Percentiles rank a stretch among this genome's conserved stretches.
Conservation (phyloP, 2,113 vertebrate genomes). For the Naja naja region DNA sequence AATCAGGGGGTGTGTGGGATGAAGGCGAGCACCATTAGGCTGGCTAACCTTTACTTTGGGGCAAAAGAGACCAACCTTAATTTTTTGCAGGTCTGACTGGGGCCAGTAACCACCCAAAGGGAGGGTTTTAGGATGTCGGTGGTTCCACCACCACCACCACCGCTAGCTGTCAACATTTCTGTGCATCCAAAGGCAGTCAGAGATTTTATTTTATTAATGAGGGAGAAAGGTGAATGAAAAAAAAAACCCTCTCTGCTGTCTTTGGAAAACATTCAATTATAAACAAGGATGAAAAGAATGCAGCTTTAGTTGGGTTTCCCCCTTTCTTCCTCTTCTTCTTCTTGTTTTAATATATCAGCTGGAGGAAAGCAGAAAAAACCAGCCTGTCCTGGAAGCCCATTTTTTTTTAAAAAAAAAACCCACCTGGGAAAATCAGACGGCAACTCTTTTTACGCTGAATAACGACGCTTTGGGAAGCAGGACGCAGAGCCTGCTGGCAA, state of each 20-base stretch:
- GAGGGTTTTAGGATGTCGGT: not conserved
- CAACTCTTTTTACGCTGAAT: not conserved
- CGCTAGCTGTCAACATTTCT: not conserved
- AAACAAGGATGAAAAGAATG: not conserved
- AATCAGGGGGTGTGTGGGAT: not conserved
- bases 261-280: not conserved
- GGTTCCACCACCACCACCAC: too few species aligned
- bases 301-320: not conserved
- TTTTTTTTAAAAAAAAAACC: not conserved
- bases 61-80: not conserved
- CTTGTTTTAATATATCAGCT: not conserved
- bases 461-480: not conserved
- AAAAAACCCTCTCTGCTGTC: not conserved
- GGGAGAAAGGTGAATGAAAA: not conserved
- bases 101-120: not conserved
- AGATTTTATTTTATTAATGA: not conserved
- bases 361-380: not conserved
- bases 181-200: not conserved
- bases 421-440: not conserved
- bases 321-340: too few species aligned
- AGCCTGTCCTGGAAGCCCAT: not conserved
- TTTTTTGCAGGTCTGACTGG: not conserved
- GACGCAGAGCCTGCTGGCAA: not conserved
- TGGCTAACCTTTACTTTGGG: not conserved
- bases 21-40: not conserved